Conservation (phyloP, 2,113 vertebrate species). For the Saguinus imperator region DNA sequence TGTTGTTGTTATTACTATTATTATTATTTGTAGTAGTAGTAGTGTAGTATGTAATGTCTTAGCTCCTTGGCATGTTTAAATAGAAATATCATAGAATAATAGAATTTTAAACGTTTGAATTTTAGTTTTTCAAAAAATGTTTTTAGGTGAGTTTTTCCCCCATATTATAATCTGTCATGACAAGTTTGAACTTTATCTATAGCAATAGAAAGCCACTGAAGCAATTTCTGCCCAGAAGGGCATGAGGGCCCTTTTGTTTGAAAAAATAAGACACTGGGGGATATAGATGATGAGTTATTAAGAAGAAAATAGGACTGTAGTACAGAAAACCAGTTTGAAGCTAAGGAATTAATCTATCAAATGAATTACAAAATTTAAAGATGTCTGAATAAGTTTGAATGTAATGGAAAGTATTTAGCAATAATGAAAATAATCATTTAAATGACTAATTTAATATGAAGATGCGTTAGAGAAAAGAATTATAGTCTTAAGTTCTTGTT, state of each 20-base stretch:
- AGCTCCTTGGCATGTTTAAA: background rate
- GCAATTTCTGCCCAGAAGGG: background rate
- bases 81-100: background rate
- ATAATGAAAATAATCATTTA: background rate
- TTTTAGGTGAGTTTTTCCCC: background rate
- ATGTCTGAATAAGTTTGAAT: background rate
- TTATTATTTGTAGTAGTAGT: background rate
- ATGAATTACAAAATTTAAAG: background rate
- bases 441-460: background rate
- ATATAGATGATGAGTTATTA: background rate
- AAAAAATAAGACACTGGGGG: background rate
- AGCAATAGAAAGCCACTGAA: background rate
- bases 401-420: background rate
- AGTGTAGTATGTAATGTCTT: no score
- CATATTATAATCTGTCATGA: background rate
- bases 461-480: background rate
- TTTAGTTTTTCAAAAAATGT: background rate
- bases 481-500: background rate
- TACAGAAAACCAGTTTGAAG: background rate
- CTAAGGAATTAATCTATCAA: background rate
- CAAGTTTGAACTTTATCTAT: background rate
- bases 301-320: background rate
- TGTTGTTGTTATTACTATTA: background rate
- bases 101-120: background rate
- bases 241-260: background rate